A percentile compares a stretch with the other conserved stretches of the same genome.
Conservation (phyloP, 2,113 vertebrate species). For the Arizona elegans region DNA sequence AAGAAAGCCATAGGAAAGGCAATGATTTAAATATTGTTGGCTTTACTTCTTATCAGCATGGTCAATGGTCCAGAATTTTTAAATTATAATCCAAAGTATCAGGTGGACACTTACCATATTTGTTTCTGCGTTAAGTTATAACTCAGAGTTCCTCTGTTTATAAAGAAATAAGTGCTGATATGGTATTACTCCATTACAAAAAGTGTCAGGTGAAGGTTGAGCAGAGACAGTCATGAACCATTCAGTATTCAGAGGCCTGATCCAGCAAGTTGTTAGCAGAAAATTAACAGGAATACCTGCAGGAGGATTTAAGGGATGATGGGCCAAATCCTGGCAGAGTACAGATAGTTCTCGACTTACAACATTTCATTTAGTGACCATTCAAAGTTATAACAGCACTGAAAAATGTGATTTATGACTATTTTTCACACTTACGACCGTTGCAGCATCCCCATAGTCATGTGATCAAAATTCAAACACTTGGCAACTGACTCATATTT, state of each 20-base stretch:
- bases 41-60: background rate
- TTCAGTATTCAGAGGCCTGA: background rate
- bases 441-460: background rate
- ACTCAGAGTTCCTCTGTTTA: background rate
- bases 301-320: background rate
- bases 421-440: background rate
- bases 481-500: background rate
- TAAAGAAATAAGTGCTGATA: background rate
- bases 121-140: background rate
- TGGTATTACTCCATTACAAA: background rate
- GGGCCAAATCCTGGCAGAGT: background rate
- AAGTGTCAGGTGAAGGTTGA: background rate
- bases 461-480: background rate
- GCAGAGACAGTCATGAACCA: background rate
- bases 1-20: background rate
- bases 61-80: background rate
- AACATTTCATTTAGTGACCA: background rate
- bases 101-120: background rate
- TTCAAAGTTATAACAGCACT: background rate
- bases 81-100: background rate
- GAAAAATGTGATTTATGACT: background rate
- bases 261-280: background rate
- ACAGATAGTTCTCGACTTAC: background rate
- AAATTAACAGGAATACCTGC: background rate
- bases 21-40: background rate